Base-by-base conservation (phyloP, 2,113 vertebrate species). In the Romanogobio albipinnatus region DNA sequence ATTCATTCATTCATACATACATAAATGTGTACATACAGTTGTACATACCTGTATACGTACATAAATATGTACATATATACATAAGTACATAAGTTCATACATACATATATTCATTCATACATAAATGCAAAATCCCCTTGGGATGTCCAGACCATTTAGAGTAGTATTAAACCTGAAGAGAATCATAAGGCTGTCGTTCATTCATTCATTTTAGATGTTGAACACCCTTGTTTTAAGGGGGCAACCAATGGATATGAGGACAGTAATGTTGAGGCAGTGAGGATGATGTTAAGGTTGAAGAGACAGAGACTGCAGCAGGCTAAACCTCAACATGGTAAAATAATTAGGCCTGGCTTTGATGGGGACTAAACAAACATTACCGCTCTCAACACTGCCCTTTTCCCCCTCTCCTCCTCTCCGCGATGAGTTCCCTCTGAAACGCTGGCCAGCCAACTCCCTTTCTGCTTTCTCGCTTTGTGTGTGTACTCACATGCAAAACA, bases 271-370 rank as follows among this genome's bases (percentile, higher is more conserved):
- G 19, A 36, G 33, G 7, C 33, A 61, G 49, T 29, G 66, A 74
- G 26, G 14, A 58, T 87, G 84, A 66, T 74, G 78, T 82, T 85
- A 73, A 89, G 84, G 92, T 91, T 91, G 90, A 90, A 84, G 86
- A 88, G 76, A 59, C 86, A 89, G 87, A 90, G 87, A 91, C 90
- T 92, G 80, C 84, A 71, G 91, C 91, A 93, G 88, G 39, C 77
- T 70, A 79, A 86, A 92, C 84, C 93, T 89, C 89, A 87, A 92
- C 91, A 94, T 94, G 95, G 94, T 94, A 95, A 95, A 95, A 93
- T 92, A 94, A 95, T 95, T 93, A 95, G 78, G 87, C 83, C 87
- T 58, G 62, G 87, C 94, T 95, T 95, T 95, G 95, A 95, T 94
- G 93, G 84, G 86, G 90, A 89, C 93, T 93, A 94, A 93, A 94